Percentiles rank a stretch among this genome's conserved stretches.
These are phyloP conservation scores for Dreissena rostriformis DNA, from an alignment of 1,140 invertebrate genomes.

Conservation along the genomic window DNA sequence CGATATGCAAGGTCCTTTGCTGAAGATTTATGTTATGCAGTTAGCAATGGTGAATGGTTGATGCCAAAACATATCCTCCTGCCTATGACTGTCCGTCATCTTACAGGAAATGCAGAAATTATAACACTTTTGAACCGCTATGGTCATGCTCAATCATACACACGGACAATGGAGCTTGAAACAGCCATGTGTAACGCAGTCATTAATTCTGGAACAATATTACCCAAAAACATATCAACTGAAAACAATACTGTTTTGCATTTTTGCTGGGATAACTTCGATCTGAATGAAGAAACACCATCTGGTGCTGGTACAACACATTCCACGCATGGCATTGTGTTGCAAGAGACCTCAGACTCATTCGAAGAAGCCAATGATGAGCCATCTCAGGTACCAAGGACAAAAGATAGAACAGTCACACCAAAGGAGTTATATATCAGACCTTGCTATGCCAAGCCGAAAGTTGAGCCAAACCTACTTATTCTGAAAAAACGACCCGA, in stretches of 20 bases:
- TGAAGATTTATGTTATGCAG: conserved; percentile 33
- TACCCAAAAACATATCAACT: conserved; percentile 27
- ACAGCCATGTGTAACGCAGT: conserved; percentile 34
- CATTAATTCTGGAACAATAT: not conserved
- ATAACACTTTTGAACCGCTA: conserved; percentile 37
- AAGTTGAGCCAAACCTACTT: not conserved
- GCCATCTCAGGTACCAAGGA: not conserved
- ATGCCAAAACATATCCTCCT: conserved; percentile 47
- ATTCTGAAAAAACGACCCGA: not conserved
- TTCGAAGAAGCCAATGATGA: not conserved
- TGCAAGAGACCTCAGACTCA: conserved; percentile 23
- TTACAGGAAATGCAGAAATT: conserved; percentile 53
- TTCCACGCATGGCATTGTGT: conserved; percentile 23
- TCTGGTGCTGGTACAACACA: conserved; percentile 44
- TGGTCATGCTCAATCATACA: conserved; percentile 42
- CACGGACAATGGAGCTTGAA: conserved; percentile 9
- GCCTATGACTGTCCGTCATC: conserved; percentile 40
- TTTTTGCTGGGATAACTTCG: conserved; percentile 54
- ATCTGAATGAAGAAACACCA: conserved; percentile 44
- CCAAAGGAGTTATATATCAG: not conserved
- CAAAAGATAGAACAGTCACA: not conserved
- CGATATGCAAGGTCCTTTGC: conserved; percentile 14
- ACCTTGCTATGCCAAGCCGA: not conserved
- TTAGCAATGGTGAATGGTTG: conserved; percentile 30
- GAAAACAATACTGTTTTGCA: conserved; percentile 38